Evolutionary conservation across 2,113 vertebrate genomes (phyloP).

Genomic region (Sinocyclocheilus grahami): DNA sequence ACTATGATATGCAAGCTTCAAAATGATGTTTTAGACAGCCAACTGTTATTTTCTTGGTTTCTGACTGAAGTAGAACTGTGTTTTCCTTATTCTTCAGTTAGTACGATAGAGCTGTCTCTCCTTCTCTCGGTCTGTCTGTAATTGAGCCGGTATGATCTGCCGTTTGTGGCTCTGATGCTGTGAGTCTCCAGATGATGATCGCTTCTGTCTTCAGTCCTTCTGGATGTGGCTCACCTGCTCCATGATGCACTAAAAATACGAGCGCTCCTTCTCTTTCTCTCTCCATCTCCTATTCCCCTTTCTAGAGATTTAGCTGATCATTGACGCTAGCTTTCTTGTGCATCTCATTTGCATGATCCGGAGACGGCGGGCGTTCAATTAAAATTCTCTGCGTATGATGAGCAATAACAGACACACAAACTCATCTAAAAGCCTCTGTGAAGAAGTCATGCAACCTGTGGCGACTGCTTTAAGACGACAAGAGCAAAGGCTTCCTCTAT

Average conservation of each 20-base stretch:
- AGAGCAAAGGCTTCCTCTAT: background rate
- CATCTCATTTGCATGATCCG: background rate
- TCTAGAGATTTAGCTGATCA: background rate
- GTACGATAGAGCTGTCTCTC: background rate
- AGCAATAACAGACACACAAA: background rate
- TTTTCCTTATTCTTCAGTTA: background rate
- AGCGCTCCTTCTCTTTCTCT: background rate
- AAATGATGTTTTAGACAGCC: background rate
- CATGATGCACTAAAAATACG: background rate
- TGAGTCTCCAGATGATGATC: constrained; percentile 19
- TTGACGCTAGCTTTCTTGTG: background rate
- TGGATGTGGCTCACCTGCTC: background rate
- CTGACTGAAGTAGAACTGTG: background rate
- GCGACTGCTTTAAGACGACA: background rate
- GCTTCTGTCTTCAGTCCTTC: background rate
- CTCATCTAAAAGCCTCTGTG: background rate
- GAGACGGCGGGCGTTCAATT: background rate
- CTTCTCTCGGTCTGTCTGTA: constrained; percentile 13
- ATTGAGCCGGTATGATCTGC: background rate
- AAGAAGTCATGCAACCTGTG: background rate
- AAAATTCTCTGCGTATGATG: background rate
- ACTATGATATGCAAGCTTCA: background rate
- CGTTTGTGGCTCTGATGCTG: background rate
- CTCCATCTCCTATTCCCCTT: background rate
- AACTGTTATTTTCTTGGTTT: background rate